Evolutionary conservation across 2,888 invertebrate genomes (phyloP).

Genomic region (Agriopis aurantiaria): DNA sequence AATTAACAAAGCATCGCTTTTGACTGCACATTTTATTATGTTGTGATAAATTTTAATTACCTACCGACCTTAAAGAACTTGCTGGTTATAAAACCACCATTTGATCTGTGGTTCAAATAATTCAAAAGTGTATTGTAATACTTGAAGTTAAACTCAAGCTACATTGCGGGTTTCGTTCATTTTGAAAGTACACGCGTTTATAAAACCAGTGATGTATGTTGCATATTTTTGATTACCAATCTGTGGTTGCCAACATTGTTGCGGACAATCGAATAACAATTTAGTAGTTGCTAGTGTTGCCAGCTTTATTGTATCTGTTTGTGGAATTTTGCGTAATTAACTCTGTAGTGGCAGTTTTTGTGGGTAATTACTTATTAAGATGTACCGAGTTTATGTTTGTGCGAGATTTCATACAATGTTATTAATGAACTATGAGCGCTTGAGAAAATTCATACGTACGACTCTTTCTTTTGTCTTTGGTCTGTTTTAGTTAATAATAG

Average conservation of each 20-base stretch:
- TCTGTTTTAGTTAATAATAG: not conserved
- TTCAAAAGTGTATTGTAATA: slow-evolving; percentile 53
- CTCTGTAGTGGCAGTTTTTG: slow-evolving; percentile 78
- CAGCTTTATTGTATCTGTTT: slow-evolving; percentile 62
- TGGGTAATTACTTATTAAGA: slow-evolving; percentile 63
- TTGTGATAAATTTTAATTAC: slow-evolving; percentile 74
- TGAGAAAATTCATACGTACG: slow-evolving; percentile 45
- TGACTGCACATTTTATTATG: slow-evolving; percentile 59
- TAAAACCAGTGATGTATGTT: slow-evolving; percentile 41
- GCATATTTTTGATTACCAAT: slow-evolving; percentile 45
- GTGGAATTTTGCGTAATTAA: slow-evolving; percentile 83
- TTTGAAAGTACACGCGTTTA: not conserved
- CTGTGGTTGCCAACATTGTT: slow-evolving; percentile 59
- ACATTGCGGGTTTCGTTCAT: slow-evolving; percentile 31
- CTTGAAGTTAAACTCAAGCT: slow-evolving; percentile 3
- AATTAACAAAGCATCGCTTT: slow-evolving; percentile 59
- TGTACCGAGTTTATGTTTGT: slow-evolving; percentile 62
- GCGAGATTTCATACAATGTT: slow-evolving; percentile 69
- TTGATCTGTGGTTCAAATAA: slow-evolving; percentile 66
- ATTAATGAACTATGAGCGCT: slow-evolving; percentile 68
- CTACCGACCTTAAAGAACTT: slow-evolving; percentile 55
- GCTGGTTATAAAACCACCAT: slow-evolving; percentile 52
- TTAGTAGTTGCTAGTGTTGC: slow-evolving; percentile 56
- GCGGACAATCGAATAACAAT: slow-evolving; percentile 64
- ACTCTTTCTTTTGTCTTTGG: slow-evolving; percentile 8